phyloP scores from a whole-genome alignment of 2,888 invertebrate species.

The Cosmia trapezina region DNA sequence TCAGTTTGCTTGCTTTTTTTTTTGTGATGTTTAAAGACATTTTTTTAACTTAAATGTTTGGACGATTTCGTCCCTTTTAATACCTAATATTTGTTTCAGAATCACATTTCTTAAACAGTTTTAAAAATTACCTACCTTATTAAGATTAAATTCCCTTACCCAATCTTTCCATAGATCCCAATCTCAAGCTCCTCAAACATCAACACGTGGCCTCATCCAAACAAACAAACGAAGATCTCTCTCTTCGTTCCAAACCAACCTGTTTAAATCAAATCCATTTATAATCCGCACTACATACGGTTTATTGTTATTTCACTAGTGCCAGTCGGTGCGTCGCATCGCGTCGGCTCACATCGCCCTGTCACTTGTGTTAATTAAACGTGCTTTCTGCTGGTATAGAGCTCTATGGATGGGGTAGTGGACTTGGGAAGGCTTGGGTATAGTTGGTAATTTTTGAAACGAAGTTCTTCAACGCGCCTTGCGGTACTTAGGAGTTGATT shows the following conservation, averaged over 20 bases:
- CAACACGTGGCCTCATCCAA: not conserved
- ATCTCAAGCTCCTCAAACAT: not conserved
- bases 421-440: not conserved
- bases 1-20: too few relatives aligned
- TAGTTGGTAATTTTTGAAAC: too few relatives aligned
- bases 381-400: constrained; percentile 71
- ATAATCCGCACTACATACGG: constrained; percentile 67
- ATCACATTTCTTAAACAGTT: not conserved
- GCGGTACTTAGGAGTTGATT: too few relatives aligned
- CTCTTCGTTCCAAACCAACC: constrained; percentile 52
- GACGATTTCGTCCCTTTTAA: not conserved
- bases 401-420: constrained; percentile 71
- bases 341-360: constrained; percentile 78
- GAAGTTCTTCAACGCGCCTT: too few relatives aligned
- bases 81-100: not conserved
- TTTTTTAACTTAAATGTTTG: not conserved
- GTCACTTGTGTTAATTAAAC: constrained; percentile 90
- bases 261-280: constrained; percentile 75
- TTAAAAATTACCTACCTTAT: not conserved
- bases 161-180: not conserved
- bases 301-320: constrained; percentile 72
- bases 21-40: not conserved
- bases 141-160: not conserved
- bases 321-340: constrained; percentile 71
- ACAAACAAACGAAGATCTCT: constrained; percentile 28